Base-by-base conservation (phyloP, 2,797 vertebrate species). In the Eulemur rubriventer region DNA sequence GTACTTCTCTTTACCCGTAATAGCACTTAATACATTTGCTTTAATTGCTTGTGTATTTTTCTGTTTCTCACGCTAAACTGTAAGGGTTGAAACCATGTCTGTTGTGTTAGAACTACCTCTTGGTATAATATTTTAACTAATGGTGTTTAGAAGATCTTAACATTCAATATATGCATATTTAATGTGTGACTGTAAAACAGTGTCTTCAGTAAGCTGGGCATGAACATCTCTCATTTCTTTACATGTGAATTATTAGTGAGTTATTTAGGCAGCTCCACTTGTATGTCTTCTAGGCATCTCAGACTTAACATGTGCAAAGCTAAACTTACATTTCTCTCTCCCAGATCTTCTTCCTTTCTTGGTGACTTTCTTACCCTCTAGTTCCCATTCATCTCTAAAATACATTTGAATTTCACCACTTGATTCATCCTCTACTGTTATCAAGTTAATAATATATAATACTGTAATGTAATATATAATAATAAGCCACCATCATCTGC, bases 1-100 rank as follows among this genome's bases (percentile, higher is more conserved):
- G 43, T 5, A n/a, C 43, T 96, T 91, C 3, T 72, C 16, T 16
- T 57, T 11, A 57, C 55, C 24, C 26, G 38, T 93, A 73, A 87
- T 93, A 78, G 82, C 3, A 76, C n/a, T 65, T 84, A 85, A 26
- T 89, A 24, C 4, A 28, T 82, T 3, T 75, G 79, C 92, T 95
- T 96, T 78, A 81, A 72, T 61, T 89, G 22, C 41, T 91, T 94
- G n/a, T 57, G 20, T 86, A 38, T 87, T 73, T 92, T 93, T 96
- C 43, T 72, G 0, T 73, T 97, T 90, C 59, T 95, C 20, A 55
- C 13, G 59, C 30, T 81, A 41, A 95, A 89, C 46, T 93, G 1
- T 78, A 95, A 55, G 30, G 33, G 11, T 52, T 96, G 35, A 84
- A 83, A 84, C 38, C 38, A 10, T 57, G 24, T 78, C 48, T 94